Evolutionary conservation across 2,797 vertebrate genomes (phyloP), one percentile per base, ranked within the genome.

Genomic region (Chaetodon trifasciatus): DNA sequence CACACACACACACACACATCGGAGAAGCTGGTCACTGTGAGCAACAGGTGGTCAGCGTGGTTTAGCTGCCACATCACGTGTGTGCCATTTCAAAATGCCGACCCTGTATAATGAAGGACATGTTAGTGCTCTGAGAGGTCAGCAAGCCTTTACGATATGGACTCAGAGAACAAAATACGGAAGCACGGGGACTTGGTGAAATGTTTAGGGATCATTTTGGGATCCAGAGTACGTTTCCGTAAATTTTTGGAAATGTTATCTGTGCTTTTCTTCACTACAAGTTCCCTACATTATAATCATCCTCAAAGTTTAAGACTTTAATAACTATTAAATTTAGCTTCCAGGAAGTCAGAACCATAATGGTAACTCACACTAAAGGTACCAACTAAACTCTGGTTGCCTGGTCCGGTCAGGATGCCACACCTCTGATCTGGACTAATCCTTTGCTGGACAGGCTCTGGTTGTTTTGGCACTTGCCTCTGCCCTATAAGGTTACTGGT

Each of bases 1-100:
- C 60, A 62, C 66, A 60, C 56, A 60, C 16, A 69, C 73, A 74
- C 60, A 70, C n/a, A 83, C 66, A 77, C 63, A 42, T 24, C 21
- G 40, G 53, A 28, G 62, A 69, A 67, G 70, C 78, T 60, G 75
- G 81, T 84, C 86, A 71, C 53, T 37, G 70, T 3, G 16, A 91
- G 81, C 89, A 86, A 88, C 93, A 87, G 93, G 91, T 89, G 93
- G 91, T 82, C 81, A 13, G 52, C 35, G 65, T 81, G 81, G 65
- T 86, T 91, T 72, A 91, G 87, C 67, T 35, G 76, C 76, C 72
- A 65, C 76, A 44, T 90, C 86, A 89, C 76, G 76, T 87, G 83
- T 69, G 67, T 87, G 88, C 81, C 90, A 88, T 92, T 94, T 91
- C 71, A 56, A 91, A 89, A 93, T 85, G 90, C 65, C 79, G 82